Conservation (phyloP, 2,888 invertebrate species). For the Drosophila paucipuncta region DNA sequence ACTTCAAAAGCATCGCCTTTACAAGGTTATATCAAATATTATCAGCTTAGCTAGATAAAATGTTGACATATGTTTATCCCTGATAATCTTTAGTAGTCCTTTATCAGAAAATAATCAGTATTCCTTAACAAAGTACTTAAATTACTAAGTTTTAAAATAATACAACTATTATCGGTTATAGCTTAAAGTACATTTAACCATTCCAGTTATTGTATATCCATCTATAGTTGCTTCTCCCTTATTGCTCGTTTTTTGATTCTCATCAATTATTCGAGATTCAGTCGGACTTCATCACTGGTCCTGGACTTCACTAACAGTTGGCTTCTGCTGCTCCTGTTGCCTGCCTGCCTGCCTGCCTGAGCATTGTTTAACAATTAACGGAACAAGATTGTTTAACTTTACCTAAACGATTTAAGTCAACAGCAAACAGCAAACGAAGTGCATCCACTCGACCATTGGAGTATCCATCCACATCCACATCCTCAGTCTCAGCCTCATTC, state of each 20-base stretch:
- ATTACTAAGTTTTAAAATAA: neutral
- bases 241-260: neutral
- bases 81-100: neutral
- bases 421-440: conserved; percentile 62
- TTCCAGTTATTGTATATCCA: neutral
- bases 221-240: neutral
- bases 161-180: neutral
- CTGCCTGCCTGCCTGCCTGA: conserved; percentile 20
- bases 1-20: neutral
- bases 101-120: neutral
- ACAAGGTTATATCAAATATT: neutral
- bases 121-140: neutral
- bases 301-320: conserved; percentile 21
- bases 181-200: conserved; percentile 9
- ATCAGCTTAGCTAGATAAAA: neutral
- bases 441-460: conserved; percentile 33
- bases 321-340: neutral
- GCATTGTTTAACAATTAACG: conserved; percentile 81
- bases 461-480: conserved; percentile 11
- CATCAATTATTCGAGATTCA: conserved; percentile 55
- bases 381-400: conserved; percentile 81
- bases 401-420: conserved; percentile 81
- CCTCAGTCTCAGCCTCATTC: neutral
- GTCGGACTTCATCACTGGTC: conserved; percentile 34
- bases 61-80: neutral